Conservation (phyloP, 2,113 vertebrate species). For the Capreolus pygargus region DNA sequence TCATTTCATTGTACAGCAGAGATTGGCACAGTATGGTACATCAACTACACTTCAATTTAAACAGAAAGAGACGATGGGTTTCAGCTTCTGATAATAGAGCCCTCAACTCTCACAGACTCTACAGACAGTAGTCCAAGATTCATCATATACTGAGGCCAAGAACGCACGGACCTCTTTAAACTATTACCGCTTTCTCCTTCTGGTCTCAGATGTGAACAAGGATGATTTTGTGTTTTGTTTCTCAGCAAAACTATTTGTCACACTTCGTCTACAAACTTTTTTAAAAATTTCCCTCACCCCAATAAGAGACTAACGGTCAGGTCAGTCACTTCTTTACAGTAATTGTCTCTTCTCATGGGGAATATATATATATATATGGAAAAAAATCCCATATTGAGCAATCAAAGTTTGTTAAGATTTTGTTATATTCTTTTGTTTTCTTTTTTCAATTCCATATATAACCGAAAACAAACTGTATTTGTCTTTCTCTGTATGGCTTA, state of each 20-base stretch:
- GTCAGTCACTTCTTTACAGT: neutral
- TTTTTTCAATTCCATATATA: neutral
- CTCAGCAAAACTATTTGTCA: neutral
- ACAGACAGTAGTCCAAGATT: neutral
- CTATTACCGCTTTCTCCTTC: neutral
- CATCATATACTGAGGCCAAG: neutral
- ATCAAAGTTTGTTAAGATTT: constrained; percentile 21
- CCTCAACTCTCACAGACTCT: neutral
- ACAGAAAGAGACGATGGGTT: neutral
- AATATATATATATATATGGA: neutral
- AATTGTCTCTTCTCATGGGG: neutral
- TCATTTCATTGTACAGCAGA: neutral
- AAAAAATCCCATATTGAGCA: neutral
- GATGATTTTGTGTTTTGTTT: neutral
- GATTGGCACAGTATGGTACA: neutral
- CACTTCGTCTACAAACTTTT: neutral
- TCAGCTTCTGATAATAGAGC: neutral
- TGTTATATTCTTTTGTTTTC: neutral
- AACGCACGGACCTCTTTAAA: neutral
- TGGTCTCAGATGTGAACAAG: neutral
- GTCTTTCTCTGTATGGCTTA: neutral
- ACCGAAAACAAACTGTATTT: neutral
- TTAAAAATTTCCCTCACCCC: neutral
- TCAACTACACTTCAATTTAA: neutral
- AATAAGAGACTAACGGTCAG: neutral